Conservation (phyloP, 2,113 vertebrate species). For the Rafetus swinhoei region DNA sequence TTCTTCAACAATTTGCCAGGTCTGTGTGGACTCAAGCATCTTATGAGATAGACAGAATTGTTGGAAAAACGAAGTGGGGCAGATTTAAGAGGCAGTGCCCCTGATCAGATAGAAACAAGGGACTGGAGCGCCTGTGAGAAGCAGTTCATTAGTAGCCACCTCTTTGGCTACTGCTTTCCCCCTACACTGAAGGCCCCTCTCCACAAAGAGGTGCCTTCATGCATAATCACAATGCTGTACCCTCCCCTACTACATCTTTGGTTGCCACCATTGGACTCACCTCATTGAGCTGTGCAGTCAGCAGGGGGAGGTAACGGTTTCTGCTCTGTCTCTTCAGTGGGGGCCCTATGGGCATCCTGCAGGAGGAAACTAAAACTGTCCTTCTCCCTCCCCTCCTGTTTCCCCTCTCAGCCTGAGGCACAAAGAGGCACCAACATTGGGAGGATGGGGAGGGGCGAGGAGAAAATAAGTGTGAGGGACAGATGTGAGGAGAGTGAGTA, state of each 20-base stretch:
- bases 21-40: neutral
- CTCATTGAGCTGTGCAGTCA: neutral
- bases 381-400: neutral
- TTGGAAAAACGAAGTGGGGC: neutral
- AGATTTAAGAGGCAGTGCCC: neutral
- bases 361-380: fast-evolving
- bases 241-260: neutral
- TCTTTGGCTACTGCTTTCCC: neutral
- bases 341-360: too few relatives aligned
- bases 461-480: neutral
- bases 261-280: neutral
- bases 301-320: neutral
- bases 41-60: fast-evolving
- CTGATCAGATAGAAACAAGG: neutral
- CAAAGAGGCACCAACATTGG: fast-evolving
- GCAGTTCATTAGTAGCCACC: neutral
- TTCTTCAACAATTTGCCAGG: neutral
- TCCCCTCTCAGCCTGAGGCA: neutral
- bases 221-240: neutral
- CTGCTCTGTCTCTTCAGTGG: neutral
- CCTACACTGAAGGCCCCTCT: neutral
- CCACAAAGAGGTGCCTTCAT: neutral
- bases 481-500: too few relatives aligned
- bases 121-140: neutral
- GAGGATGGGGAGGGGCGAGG: neutral